Conservation (phyloP, 2,888 invertebrate species). For the Neuroscelio doddi region DNA sequence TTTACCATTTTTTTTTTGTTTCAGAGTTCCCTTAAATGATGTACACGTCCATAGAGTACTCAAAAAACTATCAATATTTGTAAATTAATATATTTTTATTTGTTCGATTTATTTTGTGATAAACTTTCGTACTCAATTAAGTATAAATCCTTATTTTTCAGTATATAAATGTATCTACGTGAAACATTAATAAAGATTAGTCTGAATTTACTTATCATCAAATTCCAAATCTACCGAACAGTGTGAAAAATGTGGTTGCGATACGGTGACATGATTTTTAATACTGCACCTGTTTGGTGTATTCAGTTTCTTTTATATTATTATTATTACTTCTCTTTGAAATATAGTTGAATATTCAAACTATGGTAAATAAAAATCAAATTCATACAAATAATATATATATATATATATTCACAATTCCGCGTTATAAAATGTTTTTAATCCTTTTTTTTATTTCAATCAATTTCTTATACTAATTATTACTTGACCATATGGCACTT, state of each 20-base stretch:
- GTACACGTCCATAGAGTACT: too few relatives aligned
- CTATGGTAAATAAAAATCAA: too few relatives aligned
- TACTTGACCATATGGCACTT: conserved; percentile 38
- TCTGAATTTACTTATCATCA: conserved; percentile 16
- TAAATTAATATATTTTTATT: not conserved
- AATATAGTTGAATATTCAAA: too few relatives aligned
- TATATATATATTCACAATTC: conserved; percentile 28
- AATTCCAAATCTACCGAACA: conserved; percentile 13
- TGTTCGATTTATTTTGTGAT: not conserved
- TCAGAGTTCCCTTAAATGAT: too few relatives aligned
- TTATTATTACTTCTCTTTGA: not conserved
- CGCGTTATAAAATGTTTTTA: conserved; percentile 10
- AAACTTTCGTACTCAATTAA: conserved; percentile 3
- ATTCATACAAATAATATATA: too few relatives aligned
- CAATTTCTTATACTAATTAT: conserved; percentile 6
- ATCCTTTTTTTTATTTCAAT: conserved; percentile 4
- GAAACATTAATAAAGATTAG: conserved; percentile 18
- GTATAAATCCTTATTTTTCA: too few relatives aligned
- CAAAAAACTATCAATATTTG: too few relatives aligned
- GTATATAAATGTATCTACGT: conserved; percentile 18
- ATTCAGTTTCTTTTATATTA: conserved; percentile 5
- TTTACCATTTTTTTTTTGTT: too few relatives aligned
- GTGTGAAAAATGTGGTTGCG: not conserved
- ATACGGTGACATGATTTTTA: conserved; percentile 15
- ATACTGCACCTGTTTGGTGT: conserved; percentile 26